Conservation (phyloP, 2,113 vertebrate species). For the Pongo abelii region DNA sequence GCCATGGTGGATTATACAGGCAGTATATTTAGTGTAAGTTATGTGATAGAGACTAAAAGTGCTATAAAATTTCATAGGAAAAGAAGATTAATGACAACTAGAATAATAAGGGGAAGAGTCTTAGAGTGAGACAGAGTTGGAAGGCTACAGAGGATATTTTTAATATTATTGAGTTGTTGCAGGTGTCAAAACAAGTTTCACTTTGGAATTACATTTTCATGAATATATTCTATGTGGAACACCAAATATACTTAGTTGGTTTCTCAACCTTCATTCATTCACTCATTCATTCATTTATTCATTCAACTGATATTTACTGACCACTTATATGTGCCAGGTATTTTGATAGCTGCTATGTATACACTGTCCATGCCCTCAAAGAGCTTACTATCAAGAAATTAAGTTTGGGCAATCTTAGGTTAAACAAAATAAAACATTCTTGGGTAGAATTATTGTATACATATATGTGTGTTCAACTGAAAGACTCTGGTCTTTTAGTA, state of each 20-base stretch:
- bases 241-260: neutral
- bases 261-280: neutral
- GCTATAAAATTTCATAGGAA: conserved; percentile 39
- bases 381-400: neutral
- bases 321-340: neutral
- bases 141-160: neutral
- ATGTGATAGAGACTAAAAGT: conserved; percentile 13
- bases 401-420: neutral
- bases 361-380: neutral
- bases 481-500: neutral
- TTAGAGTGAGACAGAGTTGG: neutral
- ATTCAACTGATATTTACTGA: neutral
- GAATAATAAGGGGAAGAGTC: neutral
- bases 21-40: conserved; percentile 22
- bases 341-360: neutral
- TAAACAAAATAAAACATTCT: neutral
- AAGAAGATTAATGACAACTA: conserved; percentile 8
- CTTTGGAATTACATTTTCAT: conserved; percentile 31
- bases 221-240: neutral
- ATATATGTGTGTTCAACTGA: neutral
- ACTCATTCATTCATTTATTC: neutral
- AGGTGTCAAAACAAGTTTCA: neutral
- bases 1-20: neutral
- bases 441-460: neutral
- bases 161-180: neutral